These are phyloP conservation scores for Channa argus DNA, from an alignment of 2,113 vertebrate species.

Conservation along the genomic window DNA sequence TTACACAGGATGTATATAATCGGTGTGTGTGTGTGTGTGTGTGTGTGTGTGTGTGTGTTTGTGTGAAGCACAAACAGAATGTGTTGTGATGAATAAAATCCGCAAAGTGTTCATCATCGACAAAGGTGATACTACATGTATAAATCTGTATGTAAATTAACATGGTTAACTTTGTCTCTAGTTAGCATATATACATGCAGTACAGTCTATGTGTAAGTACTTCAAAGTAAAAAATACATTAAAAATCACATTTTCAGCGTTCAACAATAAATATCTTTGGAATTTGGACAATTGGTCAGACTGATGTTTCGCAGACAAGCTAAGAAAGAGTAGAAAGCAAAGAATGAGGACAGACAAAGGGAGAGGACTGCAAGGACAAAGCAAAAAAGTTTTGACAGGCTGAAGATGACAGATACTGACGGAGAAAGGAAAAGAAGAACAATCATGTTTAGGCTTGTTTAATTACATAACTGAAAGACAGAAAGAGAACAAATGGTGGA, in stretches of 20 bases:
- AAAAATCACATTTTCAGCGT: too few relatives aligned
- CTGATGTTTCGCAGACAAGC: too few relatives aligned
- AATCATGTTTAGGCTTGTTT: constrained; percentile 12
- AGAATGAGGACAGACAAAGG: too few relatives aligned
- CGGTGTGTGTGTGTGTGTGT: not conserved
- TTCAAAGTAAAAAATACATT: too few relatives aligned
- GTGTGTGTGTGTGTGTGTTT: not conserved
- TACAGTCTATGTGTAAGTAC: too few relatives aligned
- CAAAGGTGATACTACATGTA: constrained; percentile 17
- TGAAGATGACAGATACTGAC: not conserved
- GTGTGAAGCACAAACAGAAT: not conserved
- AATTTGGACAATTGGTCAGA: too few relatives aligned
- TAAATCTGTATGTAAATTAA: constrained; percentile 26
- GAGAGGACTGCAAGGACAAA: not conserved
- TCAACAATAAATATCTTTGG: too few relatives aligned
- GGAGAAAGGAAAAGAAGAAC: not conserved
- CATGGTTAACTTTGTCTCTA: not conserved
- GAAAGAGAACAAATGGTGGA: not conserved
- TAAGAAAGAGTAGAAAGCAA: too few relatives aligned
- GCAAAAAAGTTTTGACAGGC: constrained; percentile 15
- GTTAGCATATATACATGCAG: not conserved
- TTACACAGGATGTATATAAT: constrained; percentile 4
- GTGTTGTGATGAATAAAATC: constrained; percentile 10
- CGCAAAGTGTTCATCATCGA: not conserved
- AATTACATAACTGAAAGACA: not conserved